Evolutionary conservation across 2,113 vertebrate genomes (phyloP).

Genomic region (Sigmodon hispidus): DNA sequence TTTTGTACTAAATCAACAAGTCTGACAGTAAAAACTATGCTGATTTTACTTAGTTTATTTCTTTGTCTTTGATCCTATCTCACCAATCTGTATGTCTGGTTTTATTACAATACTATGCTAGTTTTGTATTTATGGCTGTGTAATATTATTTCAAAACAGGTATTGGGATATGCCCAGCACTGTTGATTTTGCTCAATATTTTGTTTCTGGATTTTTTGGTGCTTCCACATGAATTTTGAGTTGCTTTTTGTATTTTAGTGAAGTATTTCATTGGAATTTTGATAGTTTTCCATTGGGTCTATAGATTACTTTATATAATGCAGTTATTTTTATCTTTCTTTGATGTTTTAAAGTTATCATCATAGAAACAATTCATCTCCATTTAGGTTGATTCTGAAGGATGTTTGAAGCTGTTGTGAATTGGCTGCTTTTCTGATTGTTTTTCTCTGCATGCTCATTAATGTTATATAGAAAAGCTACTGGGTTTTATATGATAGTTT

Average conservation of each 20-base stretch:
- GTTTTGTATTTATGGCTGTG: not conserved
- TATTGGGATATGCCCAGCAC: not conserved
- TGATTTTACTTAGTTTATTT: not conserved
- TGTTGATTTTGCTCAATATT: not conserved
- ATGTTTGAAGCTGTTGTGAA: not conserved
- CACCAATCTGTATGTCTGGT: not conserved
- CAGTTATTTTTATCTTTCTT: not conserved
- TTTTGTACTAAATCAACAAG: not conserved
- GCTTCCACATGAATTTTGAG: not conserved
- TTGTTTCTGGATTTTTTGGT: not conserved
- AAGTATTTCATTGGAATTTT: not conserved
- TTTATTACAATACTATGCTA: not conserved
- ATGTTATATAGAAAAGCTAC: not conserved
- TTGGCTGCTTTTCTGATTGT: not conserved
- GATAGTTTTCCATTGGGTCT: not conserved
- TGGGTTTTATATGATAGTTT: not conserved
- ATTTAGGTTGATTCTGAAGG: not conserved
- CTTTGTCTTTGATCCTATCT: not conserved
- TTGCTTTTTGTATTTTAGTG: not conserved
- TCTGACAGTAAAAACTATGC: not conserved
- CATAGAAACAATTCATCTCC: not conserved
- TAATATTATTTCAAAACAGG: not conserved
- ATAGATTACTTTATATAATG: not conserved
- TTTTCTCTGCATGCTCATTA: not conserved
- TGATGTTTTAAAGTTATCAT: not conserved